Conservation (phyloP, 2,113 vertebrate genomes). For the Chrysemys picta region DNA sequence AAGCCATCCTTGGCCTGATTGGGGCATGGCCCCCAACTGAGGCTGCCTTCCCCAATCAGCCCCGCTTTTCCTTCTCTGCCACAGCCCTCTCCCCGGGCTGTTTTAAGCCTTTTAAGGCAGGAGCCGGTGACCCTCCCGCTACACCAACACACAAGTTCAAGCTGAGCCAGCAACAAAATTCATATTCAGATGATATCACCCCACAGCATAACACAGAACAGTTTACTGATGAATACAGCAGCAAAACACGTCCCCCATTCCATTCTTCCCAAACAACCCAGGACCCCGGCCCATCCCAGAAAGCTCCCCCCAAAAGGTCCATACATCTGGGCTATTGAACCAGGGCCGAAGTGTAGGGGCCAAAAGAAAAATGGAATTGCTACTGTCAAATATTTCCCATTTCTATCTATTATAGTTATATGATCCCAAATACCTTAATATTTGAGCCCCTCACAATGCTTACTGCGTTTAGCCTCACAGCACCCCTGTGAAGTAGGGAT, state of each 20-base stretch:
- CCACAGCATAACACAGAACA: neutral
- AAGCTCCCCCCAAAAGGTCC: neutral
- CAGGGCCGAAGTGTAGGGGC: neutral
- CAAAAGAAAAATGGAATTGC: neutral
- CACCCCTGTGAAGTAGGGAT: neutral
- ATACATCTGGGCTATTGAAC: neutral
- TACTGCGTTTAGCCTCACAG: neutral
- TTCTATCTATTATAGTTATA: neutral
- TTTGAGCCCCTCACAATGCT: neutral
- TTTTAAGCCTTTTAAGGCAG: too few species aligned
- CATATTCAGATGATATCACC: neutral
- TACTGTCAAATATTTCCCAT: neutral
- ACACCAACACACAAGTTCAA: too few species aligned
- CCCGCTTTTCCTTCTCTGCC: too few species aligned
- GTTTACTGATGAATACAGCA: neutral
- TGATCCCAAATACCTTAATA: neutral
- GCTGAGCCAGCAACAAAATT: too few species aligned
- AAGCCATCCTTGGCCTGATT: too few species aligned
- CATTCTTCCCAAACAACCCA: neutral
- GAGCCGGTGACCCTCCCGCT: too few species aligned
- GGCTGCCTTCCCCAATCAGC: too few species aligned
- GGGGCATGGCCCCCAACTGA: too few species aligned
- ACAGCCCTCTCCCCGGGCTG: too few species aligned
- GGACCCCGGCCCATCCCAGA: neutral
- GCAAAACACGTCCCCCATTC: neutral